Conservation (phyloP, 2,113 vertebrate genomes). For the Seriola dumerili region DNA sequence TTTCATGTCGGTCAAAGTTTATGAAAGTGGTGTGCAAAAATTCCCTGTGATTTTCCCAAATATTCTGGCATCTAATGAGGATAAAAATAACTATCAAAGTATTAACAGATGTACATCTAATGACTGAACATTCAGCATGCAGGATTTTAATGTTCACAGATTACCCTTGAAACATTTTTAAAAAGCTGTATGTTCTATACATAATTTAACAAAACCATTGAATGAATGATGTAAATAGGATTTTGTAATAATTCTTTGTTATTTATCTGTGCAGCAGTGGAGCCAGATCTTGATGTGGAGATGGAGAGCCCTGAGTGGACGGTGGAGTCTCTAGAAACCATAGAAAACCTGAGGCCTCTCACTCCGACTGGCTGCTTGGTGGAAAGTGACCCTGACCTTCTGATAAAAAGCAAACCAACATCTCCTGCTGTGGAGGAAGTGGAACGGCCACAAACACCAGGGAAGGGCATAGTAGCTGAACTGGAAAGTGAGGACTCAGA, state of each 20-base stretch:
- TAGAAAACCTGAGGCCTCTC: constrained; percentile 78
- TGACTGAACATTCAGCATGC: not conserved
- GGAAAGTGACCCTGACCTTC: constrained; percentile 83
- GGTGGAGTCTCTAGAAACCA: constrained; percentile 70
- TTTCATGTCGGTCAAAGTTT: not conserved
- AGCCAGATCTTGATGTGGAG: constrained; percentile 72
- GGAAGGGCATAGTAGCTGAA: constrained; percentile 79
- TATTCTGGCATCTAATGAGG: not conserved
- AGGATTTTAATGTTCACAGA: not conserved
- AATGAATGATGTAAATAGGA: not conserved
- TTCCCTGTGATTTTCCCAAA: not conserved
- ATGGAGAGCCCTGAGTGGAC: constrained; percentile 72
- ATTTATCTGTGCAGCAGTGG: constrained; percentile 46
- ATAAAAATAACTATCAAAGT: not conserved
- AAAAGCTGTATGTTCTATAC: not conserved
- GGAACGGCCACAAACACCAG: constrained; percentile 87
- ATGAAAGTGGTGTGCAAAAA: not conserved
- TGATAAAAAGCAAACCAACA: constrained; percentile 76
- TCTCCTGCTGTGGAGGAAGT: constrained; percentile 82
- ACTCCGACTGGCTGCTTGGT: constrained; percentile 83
- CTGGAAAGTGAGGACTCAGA: constrained; percentile 78
- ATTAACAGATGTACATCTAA: not conserved
- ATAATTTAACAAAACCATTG: not conserved
- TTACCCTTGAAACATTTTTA: not conserved
- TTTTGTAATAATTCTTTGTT: constrained; percentile 22